These are phyloP conservation scores for Anorthoa munda DNA, from an alignment of 2,888 invertebrate species.

Conservation along the genomic window DNA sequence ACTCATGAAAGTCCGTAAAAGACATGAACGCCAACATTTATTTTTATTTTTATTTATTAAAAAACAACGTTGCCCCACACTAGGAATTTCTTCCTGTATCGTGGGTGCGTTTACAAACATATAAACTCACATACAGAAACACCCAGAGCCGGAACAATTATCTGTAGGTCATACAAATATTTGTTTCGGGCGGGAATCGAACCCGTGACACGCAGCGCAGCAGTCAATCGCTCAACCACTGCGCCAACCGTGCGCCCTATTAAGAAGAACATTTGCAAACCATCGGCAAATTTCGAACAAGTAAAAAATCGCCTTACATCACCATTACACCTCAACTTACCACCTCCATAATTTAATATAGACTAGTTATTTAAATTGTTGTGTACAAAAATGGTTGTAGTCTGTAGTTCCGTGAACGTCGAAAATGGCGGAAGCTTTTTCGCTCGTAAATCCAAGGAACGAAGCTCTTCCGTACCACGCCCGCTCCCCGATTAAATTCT, in stretches of 20 bases:
- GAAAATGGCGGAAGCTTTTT: constrained; percentile 81
- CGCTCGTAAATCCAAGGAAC: constrained; percentile 81
- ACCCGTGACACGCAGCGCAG: no score
- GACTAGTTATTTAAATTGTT: constrained; percentile 67
- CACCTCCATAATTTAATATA: constrained; percentile 62
- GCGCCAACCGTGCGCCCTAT: no score
- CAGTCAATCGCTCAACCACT: no score
- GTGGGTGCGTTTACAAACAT: no score
- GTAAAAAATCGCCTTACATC: constrained; percentile 6
- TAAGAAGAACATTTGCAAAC: background rate
- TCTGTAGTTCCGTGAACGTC: constrained; percentile 69
- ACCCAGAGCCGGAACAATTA: no score
- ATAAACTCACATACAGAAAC: no score
- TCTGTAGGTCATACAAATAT: no score
- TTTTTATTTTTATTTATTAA: no score
- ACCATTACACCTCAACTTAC: constrained; percentile 26
- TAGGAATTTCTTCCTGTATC: no score
- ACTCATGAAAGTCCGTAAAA: background rate
- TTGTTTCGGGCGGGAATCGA: no score
- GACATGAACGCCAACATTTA: background rate
- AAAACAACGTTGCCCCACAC: no score
- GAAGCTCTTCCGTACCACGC: constrained; percentile 76
- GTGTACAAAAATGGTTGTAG: constrained; percentile 71
- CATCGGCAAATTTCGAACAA: background rate
- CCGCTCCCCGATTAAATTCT: constrained; percentile 81